These are phyloP conservation scores for Bradypodion pumilum DNA, from an alignment of 2,797 vertebrate species.

Conservation along the genomic window DNA sequence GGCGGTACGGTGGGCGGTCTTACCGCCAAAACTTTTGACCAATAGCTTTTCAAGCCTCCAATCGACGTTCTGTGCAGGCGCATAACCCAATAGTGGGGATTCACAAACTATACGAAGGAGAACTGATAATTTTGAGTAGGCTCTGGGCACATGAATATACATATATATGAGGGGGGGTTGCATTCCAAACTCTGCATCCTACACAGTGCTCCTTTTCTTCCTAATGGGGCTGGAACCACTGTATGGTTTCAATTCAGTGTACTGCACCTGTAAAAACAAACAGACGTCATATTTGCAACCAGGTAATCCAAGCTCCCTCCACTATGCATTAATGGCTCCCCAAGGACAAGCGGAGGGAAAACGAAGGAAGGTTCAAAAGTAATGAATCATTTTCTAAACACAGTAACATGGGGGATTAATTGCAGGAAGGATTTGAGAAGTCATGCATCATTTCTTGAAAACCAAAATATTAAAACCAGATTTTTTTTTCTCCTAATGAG, in stretches of 20 bases:
- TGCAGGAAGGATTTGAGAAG: slow-evolving; percentile 97
- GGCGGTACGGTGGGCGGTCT: too few relatives aligned
- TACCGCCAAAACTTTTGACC: too few relatives aligned
- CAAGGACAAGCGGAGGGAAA: slow-evolving; percentile 81
- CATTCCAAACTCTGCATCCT: slow-evolving; percentile 65
- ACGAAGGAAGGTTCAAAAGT: slow-evolving; percentile 88
- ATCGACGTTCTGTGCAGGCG: too few relatives aligned
- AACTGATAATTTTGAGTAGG: background rate
- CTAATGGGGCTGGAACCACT: slow-evolving; percentile 83
- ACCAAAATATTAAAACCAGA: slow-evolving; percentile 92
- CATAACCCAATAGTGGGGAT: too few relatives aligned
- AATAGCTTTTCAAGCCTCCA: too few relatives aligned
- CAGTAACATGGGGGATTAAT: slow-evolving; percentile 97
- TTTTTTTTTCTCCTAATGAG: slow-evolving; percentile 75
- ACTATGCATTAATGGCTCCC: slow-evolving; percentile 92
- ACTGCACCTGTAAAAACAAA: slow-evolving; percentile 99
- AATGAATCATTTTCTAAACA: slow-evolving; percentile 99
- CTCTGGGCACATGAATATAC: rapidly evolving
- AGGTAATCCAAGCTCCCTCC: slow-evolving; percentile 90
- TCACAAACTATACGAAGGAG: too few relatives aligned
- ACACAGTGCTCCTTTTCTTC: slow-evolving; percentile 83
- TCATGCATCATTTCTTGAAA: slow-evolving; percentile 90
- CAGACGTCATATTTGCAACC: slow-evolving; percentile 84
- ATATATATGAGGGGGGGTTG: rapidly evolving
- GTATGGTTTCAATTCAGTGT: slow-evolving; percentile 83